These are phyloP conservation scores for Noctua janthe DNA, from an alignment of 2,888 invertebrate genomes.

Conservation along the genomic window DNA sequence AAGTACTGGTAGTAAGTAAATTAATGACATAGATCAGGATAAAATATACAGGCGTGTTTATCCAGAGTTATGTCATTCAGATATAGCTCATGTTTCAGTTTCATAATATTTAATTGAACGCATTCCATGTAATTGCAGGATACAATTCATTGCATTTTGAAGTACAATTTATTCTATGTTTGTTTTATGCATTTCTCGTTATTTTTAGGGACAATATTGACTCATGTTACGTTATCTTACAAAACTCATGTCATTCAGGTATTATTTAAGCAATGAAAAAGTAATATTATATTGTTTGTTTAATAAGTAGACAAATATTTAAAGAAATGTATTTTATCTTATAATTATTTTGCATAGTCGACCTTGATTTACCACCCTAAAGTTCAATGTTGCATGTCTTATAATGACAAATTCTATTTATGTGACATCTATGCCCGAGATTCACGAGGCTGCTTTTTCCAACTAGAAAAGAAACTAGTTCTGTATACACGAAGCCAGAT, in stretches of 20 bases:
- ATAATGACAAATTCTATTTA: not conserved
- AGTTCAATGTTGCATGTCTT: not conserved
- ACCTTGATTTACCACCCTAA: not conserved
- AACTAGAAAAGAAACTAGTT: no score
- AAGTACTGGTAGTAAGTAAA: not conserved
- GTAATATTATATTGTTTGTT: conserved; percentile 17
- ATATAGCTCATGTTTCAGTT: conserved; percentile 23
- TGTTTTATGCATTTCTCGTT: not conserved
- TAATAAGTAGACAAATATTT: conserved; percentile 48
- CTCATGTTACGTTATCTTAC: not conserved
- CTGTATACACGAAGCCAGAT: no score
- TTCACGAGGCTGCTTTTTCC: no score
- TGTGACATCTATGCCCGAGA: not conserved
- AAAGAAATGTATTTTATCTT: conserved; percentile 55
- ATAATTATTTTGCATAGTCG: not conserved
- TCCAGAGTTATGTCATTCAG: conserved; percentile 11
- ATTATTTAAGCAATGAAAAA: conserved; percentile 16
- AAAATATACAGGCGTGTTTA: not conserved
- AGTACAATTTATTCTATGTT: not conserved
- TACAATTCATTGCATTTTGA: conserved; percentile 4
- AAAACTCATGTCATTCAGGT: conserved; percentile 18
- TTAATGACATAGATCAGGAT: conserved; percentile 8
- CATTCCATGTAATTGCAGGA: conserved; percentile 31
- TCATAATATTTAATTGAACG: conserved; percentile 24
- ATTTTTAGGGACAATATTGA: not conserved